Percentiles rank a stretch among this genome's conserved stretches.
Evolutionary conservation across 37 sponge, comb jelly and placozoan species (phyloP).

Genomic region (Mnemiopsis leidyi): DNA sequence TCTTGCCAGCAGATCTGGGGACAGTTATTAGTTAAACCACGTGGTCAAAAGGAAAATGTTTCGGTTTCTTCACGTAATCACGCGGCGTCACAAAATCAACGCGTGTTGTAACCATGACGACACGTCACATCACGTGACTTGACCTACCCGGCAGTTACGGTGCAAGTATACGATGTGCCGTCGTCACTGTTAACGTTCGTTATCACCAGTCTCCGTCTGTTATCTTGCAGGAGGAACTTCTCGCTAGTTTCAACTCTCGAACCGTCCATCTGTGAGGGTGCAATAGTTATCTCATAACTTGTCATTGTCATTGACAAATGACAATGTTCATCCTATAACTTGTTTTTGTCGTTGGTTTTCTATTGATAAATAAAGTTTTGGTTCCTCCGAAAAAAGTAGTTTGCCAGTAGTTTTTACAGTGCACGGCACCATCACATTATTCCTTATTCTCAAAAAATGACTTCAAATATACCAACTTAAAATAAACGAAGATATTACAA

Average conservation of each 20-base stretch:
- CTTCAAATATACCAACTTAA: no score
- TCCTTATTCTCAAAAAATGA: no score
- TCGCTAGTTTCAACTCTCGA: constrained; percentile 24
- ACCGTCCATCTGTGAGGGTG: neutral
- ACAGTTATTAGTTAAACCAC: neutral
- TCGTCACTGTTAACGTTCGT: constrained; percentile 14
- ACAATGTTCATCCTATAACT: neutral
- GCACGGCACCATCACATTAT: no score
- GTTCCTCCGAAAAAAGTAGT: no score
- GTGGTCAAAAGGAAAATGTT: neutral
- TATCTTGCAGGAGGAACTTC: constrained; percentile 49
- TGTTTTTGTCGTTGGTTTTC: neutral
- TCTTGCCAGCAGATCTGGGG: neutral
- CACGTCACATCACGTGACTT: neutral
- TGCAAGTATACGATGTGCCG: neutral
- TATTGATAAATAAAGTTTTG: no score
- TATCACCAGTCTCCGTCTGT: neutral
- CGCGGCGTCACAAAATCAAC: neutral
- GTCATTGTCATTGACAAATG: neutral
- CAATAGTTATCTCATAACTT: neutral
- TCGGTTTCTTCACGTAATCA: neutral
- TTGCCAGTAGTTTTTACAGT: no score
- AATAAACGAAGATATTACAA: no score
- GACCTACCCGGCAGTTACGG: neutral
- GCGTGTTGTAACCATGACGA: no score